Conservation (phyloP, 2,888 invertebrate species). For the Tigriopus californicus region DNA sequence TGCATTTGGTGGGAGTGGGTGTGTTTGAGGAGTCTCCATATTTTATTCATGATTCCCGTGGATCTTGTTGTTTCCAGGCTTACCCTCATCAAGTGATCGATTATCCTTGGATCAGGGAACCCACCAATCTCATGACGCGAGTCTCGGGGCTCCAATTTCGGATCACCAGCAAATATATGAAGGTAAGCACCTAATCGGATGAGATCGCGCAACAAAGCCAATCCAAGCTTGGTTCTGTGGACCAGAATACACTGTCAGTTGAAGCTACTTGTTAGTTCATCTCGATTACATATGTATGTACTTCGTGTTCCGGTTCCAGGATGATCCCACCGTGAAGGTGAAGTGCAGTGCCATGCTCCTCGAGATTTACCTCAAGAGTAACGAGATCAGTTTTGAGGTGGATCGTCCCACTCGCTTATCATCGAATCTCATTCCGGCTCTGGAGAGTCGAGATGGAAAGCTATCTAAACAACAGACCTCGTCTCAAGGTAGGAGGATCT, state of each 20-base stretch:
- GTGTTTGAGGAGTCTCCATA: too few relatives aligned
- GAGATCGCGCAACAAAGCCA: too few relatives aligned
- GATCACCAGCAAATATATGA: neutral
- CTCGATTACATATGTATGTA: too few relatives aligned
- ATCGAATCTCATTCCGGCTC: neutral
- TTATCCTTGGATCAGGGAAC: neutral
- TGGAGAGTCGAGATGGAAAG: constrained; percentile 9
- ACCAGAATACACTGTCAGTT: too few relatives aligned
- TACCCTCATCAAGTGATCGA: neutral
- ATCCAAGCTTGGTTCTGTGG: too few relatives aligned
- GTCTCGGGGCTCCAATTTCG: neutral
- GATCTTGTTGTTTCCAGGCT: neutral
- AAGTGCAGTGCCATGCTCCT: constrained; percentile 13
- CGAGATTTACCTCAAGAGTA: constrained; percentile 8
- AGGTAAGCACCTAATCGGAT: too few relatives aligned
- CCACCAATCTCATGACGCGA: neutral
- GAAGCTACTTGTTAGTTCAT: too few relatives aligned
- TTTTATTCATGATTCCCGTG: too few relatives aligned
- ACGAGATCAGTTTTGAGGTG: constrained; percentile 14
- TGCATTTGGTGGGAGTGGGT: too few relatives aligned
- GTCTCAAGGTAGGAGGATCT: too few relatives aligned
- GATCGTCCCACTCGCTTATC: neutral
- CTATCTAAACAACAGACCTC: too few relatives aligned
- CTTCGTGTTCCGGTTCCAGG: too few relatives aligned
- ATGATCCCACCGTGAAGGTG: neutral